Base-by-base conservation (phyloP, 2,888 invertebrate genomes). In the Cantharis rustica region DNA sequence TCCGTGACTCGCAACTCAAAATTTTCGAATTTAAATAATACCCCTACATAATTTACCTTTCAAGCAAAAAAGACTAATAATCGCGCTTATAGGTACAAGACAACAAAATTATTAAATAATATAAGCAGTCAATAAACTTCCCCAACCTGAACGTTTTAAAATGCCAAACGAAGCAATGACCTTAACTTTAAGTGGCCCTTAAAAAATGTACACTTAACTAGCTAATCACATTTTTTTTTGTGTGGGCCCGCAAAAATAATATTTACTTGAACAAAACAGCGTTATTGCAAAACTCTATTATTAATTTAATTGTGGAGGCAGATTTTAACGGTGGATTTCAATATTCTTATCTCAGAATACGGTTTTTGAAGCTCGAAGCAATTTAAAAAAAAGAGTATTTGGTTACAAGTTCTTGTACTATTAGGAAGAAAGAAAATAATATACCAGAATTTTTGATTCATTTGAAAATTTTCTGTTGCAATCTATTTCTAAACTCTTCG, bases 151-250 rank as follows among this genome's bases (percentile, higher is more conserved):
- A 26, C 74, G 73, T 77, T 75, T 73, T 66, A 75, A 75, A 69
- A 77, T 72, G 68, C 75, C 72, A 61, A n/a, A 27, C 23, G 77
- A 72, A 72, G 74, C 74, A 75, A 77, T 75, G 77, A 77, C 74
- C 77, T 75, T 75, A 61, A 75, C 62, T 68, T 74, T 68, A 74
- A 72, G 75, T 72, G 77, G 75, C 72, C 75, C 75, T 77, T 77
- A 77, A 72, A 77, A 72, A 26, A 72, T 47, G 68, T 68, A 71
- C 76, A 68, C 69, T 73, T 27, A 31, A 68, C 17, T 72, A 68
- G 72, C 61, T 73, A 73, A 76, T 76, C 73, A 73, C 71, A 76
- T 68, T 76, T 73, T 76, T 73, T 73, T 76, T 73, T 73, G 69
- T 47, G 31, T 31, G 15, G 62, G 69, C 72, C 66, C 73, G 68